Evolutionary conservation across 1,140 invertebrate species (phyloP).

Genomic region (Spodoptera litura): DNA sequence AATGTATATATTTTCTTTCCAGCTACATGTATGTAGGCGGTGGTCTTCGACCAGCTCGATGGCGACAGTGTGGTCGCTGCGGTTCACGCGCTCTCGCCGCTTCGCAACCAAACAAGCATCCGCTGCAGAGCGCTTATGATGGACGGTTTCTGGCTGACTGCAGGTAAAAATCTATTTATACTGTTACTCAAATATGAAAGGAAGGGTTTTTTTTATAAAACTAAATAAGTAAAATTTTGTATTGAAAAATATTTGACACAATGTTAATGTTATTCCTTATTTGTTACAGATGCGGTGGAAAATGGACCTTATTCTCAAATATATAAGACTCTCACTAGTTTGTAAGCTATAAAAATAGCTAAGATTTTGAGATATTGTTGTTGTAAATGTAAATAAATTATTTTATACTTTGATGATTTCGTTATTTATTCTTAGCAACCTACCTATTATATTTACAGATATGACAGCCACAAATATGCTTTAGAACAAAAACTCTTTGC

Average conservation of each 20-base stretch:
- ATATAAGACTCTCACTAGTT: constrained; percentile 49
- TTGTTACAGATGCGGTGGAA: constrained; percentile 75
- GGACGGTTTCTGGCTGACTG: constrained; percentile 66
- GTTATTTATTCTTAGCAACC: no score
- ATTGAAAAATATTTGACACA: no score
- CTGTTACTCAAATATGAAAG: no score
- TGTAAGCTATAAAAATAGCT: constrained; percentile 4
- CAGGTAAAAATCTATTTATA: constrained; percentile 56
- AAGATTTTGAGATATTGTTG: not conserved
- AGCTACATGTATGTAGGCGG: constrained; percentile 79
- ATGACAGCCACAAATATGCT: no score
- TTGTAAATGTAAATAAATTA: not conserved
- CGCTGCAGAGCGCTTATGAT: constrained; percentile 69
- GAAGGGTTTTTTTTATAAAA: not conserved
- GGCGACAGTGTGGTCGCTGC: constrained; percentile 73
- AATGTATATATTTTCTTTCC: not conserved
- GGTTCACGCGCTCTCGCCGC: constrained; percentile 67
- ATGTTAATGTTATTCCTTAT: constrained; percentile 11
- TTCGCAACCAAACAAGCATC: constrained; percentile 58
- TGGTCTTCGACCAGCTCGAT: constrained; percentile 58
- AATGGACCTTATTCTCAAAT: constrained; percentile 73
- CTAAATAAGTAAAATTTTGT: no score
- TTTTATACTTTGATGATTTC: no score
- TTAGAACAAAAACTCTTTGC: no score
- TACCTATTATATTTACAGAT: no score